phyloP scores from a whole-genome alignment of 2,113 vertebrate genomes.

The Bettongia penicillata region DNA sequence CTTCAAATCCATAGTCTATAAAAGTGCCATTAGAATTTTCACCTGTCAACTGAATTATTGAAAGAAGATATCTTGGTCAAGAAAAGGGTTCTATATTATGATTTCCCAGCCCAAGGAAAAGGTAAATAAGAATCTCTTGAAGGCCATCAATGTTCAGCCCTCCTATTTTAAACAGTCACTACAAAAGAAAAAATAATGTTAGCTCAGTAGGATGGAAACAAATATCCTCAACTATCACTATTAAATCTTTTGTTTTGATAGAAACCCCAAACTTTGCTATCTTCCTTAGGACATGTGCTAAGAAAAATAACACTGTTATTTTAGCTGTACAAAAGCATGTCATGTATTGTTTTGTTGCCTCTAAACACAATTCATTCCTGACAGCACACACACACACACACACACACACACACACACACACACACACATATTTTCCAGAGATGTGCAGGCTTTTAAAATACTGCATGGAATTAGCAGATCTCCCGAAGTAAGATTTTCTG shows the following conservation, averaged over 20 bases:
- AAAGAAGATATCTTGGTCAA: neutral
- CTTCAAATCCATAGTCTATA: neutral
- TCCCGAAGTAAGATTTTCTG: conserved; percentile 2
- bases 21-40: neutral
- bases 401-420: too few species aligned
- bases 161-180: neutral
- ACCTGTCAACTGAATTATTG: neutral
- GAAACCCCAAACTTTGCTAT: neutral
- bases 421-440: conserved; percentile 3
- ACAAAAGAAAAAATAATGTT: neutral
- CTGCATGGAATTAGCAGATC: neutral
- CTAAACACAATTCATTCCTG: neutral
- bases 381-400: neutral
- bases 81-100: neutral
- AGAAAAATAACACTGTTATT: neutral
- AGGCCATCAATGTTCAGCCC: neutral
- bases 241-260: conserved; percentile 19
- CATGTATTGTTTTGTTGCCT: neutral
- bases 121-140: neutral
- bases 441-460: neutral
- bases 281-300: conserved; percentile 29
- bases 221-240: neutral
- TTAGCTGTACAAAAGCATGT: neutral
- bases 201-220: neutral
- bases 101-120: neutral